Conservation (phyloP, 1,140 invertebrate species). For the Micrasema longulum region DNA sequence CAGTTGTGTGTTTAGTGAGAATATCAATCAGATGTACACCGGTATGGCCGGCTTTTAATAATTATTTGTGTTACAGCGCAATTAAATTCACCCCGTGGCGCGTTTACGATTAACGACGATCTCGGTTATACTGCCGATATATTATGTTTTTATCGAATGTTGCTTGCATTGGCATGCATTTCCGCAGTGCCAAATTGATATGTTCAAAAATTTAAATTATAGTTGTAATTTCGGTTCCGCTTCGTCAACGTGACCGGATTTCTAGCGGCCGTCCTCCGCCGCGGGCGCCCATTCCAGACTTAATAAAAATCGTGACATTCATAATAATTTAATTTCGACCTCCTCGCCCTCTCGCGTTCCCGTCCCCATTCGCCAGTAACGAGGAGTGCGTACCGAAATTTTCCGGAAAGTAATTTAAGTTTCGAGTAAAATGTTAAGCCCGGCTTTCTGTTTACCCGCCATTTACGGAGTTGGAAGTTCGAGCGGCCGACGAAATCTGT, state of each 20-base stretch:
- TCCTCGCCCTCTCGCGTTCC: slow-evolving; percentile 13
- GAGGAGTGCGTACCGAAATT: slow-evolving; percentile 24
- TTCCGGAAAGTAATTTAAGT: slow-evolving; percentile 53
- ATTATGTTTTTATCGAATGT: no score
- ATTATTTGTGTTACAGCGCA: no score
- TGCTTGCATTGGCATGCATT: background rate
- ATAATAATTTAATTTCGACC: slow-evolving; percentile 51
- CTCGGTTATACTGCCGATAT: no score
- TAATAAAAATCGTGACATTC: slow-evolving; percentile 54
- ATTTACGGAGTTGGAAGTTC: slow-evolving; percentile 48
- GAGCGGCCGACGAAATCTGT: slow-evolving; percentile 21
- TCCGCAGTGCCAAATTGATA: slow-evolving; percentile 1
- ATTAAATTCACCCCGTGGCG: no score
- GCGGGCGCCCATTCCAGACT: slow-evolving; percentile 41
- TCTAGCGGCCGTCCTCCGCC: slow-evolving; percentile 2
- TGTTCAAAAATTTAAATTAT: slow-evolving; percentile 22
- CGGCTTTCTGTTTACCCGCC: slow-evolving; percentile 45
- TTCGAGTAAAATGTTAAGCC: slow-evolving; percentile 50
- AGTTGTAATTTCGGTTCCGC: slow-evolving; percentile 23
- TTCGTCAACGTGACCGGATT: slow-evolving; percentile 40
- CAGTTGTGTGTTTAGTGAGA: no score
- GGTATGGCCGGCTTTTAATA: no score
- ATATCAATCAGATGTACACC: no score
- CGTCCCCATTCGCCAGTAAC: background rate
- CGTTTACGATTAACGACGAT: no score